Evolutionary conservation across 2,888 invertebrate genomes (phyloP).

Genomic region (Epinotia nisella): DNA sequence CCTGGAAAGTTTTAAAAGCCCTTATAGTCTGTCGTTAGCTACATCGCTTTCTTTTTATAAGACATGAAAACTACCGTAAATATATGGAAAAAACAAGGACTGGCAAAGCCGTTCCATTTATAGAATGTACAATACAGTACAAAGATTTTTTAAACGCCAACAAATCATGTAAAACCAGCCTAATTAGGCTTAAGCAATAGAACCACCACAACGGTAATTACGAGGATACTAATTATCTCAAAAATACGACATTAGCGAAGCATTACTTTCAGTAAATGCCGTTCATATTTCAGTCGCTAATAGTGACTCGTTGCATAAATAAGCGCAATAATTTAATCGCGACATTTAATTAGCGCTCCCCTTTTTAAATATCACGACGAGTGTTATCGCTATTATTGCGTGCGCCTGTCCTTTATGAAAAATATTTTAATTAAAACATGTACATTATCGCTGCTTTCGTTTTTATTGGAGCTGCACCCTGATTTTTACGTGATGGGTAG

Average conservation of each 20-base stretch:
- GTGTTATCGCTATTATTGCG: constrained; percentile 54
- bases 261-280: constrained; percentile 32
- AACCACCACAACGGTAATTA: constrained; percentile 1
- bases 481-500: neutral
- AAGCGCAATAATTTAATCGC: constrained; percentile 56
- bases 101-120: neutral
- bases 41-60: neutral
- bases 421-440: constrained; percentile 30
- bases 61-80: neutral
- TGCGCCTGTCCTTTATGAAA: constrained; percentile 49
- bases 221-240: constrained; percentile 6
- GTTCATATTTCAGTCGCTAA: constrained; percentile 44
- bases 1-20: neutral
- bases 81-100: neutral
- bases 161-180: constrained; percentile 5
- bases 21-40: neutral
- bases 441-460: constrained; percentile 1
- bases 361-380: constrained; percentile 54
- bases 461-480: neutral
- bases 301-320: constrained; percentile 47
- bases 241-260: constrained; percentile 18
- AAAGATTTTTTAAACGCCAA: neutral
- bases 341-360: constrained; percentile 56
- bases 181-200: neutral
- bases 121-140: neutral